Conservation (phyloP, 2,888 invertebrate species). For the Epiblema foenella region DNA sequence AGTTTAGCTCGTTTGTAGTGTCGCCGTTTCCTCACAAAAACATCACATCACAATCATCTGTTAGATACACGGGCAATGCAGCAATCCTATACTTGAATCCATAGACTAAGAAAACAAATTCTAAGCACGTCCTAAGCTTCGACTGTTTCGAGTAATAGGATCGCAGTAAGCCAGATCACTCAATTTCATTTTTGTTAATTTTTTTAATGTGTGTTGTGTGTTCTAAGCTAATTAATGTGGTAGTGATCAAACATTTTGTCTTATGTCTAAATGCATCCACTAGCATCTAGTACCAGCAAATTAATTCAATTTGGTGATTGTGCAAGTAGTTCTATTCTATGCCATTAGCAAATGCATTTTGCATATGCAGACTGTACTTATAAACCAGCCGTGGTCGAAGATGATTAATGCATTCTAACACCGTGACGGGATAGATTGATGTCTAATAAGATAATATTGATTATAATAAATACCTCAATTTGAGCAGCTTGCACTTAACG, state of each 20-base stretch:
- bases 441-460: neutral
- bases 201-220: conserved; percentile 38
- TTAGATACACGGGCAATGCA: conserved; percentile 30
- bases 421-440: neutral
- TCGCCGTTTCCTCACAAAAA: conserved; percentile 38
- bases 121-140: neutral
- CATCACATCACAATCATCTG: conserved; percentile 32
- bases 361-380: conserved; percentile 7
- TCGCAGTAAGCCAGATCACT: conserved; percentile 27
- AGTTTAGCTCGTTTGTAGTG: conserved; percentile 47
- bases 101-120: neutral
- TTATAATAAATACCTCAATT: neutral
- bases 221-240: conserved; percentile 32
- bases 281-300: neutral
- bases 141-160: conserved; percentile 16
- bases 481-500: neutral
- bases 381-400: conserved; percentile 3
- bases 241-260: conserved; percentile 7
- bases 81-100: conserved; percentile 28
- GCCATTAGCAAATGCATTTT: conserved; percentile 19
- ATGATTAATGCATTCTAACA: conserved; percentile 11
- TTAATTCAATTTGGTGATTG: conserved; percentile 24
- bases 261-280: conserved; percentile 9
- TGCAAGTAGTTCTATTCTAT: conserved; percentile 12
- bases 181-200: conserved; percentile 23